Conservation (phyloP, 2,888 invertebrate genomes). For the Eucriotettix oculatus region DNA sequence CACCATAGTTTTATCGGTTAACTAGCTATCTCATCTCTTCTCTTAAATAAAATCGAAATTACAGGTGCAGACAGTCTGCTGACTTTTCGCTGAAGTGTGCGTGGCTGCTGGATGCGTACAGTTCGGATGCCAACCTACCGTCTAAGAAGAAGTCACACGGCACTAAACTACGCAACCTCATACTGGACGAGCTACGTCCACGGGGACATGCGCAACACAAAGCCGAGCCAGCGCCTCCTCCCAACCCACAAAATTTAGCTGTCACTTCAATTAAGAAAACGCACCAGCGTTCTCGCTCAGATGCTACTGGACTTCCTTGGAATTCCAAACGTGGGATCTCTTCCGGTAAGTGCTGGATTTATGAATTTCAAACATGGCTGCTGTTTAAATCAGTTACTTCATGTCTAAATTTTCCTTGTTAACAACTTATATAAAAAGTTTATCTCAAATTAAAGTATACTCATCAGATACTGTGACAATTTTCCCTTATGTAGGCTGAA, state of each 20-base stretch:
- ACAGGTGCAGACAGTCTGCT: slow-evolving; percentile 79
- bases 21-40: background rate
- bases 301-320: slow-evolving; percentile 56
- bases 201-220: slow-evolving; percentile 16
- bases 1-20: background rate
- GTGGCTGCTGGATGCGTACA: slow-evolving; percentile 92
- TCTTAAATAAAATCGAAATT: slow-evolving; percentile 12
- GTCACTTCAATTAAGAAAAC: slow-evolving; percentile 46
- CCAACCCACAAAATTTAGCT: slow-evolving; percentile 19
- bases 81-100: slow-evolving; percentile 92
- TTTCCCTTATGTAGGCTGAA: too few species aligned
- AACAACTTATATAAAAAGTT: too few species aligned
- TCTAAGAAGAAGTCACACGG: slow-evolving; percentile 58
- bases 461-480: too few species aligned
- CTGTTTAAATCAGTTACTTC: too few species aligned
- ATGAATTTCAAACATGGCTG: too few species aligned
- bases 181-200: slow-evolving; percentile 46
- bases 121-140: slow-evolving; percentile 50
- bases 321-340: slow-evolving; percentile 16
- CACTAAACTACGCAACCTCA: slow-evolving; percentile 54
- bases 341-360: slow-evolving; percentile 2
- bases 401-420: too few species aligned
- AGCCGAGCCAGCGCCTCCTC: slow-evolving; percentile 18
- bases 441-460: too few species aligned
- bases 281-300: slow-evolving; percentile 67